A percentile compares a stretch with the other conserved stretches of the same genome.
Conservation (phyloP, 2,888 invertebrate genomes). For the Metopia argyrocephala region DNA sequence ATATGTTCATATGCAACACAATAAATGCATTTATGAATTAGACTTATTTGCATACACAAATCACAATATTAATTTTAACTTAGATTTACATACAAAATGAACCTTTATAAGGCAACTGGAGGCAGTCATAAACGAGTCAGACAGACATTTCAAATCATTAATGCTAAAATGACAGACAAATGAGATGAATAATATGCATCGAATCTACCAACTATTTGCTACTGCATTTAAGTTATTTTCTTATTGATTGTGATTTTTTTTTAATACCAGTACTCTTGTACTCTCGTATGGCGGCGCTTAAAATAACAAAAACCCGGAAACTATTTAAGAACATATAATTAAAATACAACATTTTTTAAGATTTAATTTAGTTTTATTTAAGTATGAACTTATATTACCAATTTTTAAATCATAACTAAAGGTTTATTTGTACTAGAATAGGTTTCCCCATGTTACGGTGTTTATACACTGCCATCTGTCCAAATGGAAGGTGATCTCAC, state of each 20-base stretch:
- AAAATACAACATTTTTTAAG: no score
- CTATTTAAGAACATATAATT: no score
- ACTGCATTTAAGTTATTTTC: conserved; percentile 38
- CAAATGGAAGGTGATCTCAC: no score
- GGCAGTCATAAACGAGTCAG: background rate
- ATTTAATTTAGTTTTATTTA: no score
- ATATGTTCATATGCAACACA: background rate
- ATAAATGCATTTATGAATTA: background rate
- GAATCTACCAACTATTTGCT: conserved; percentile 20
- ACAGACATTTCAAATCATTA: conserved; percentile 16
- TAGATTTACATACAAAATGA: conserved; percentile 57
- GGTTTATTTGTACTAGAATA: no score
- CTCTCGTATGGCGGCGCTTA: conserved; percentile 12
- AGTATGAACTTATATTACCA: no score
- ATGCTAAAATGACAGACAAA: conserved; percentile 10
- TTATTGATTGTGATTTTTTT: conserved; percentile 24
- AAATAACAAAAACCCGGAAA: conserved; percentile 35
- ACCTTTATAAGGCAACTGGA: conserved; percentile 45
- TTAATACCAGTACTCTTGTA: background rate
- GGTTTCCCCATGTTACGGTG: no score
- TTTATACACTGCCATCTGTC: no score
- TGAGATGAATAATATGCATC: background rate
- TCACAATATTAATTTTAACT: conserved; percentile 58
- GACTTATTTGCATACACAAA: conserved; percentile 59
- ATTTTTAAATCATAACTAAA: no score